Evolutionary conservation across 1,140 invertebrate species (phyloP).

Genomic region (Argopecten irradians): DNA sequence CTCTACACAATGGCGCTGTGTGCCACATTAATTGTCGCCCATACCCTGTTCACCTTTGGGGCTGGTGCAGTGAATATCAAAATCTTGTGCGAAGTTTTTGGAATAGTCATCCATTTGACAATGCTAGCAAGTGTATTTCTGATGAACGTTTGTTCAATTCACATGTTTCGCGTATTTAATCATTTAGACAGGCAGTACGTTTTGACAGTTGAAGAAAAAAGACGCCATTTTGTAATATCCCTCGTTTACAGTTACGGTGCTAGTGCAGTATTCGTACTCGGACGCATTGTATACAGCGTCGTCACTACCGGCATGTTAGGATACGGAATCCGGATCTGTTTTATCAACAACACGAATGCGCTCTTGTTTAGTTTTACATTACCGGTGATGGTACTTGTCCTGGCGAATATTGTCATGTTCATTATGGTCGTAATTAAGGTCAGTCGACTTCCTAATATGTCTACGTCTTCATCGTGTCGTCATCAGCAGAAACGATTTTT

Average conservation of each 20-base stretch:
- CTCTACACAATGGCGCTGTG: slow-evolving; percentile 35
- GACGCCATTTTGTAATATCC: neutral
- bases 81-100: slow-evolving; percentile 30
- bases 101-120: slow-evolving; percentile 43
- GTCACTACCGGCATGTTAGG: neutral
- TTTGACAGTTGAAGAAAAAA: neutral
- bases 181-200: neutral
- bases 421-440: slow-evolving; percentile 26
- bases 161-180: slow-evolving; percentile 46
- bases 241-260: slow-evolving; percentile 17
- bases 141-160: slow-evolving; percentile 46
- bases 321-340: slow-evolving; percentile 43
- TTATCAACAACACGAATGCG: slow-evolving; percentile 24
- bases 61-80: neutral
- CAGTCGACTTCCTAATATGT: slow-evolving; percentile 15
- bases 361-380: slow-evolving; percentile 29
- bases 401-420: slow-evolving; percentile 36
- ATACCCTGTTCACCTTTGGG: slow-evolving; percentile 38
- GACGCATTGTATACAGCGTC: neutral
- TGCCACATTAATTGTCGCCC: slow-evolving; percentile 29
- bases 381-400: slow-evolving; percentile 32
- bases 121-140: slow-evolving; percentile 35
- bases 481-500: slow-evolving; percentile 26
- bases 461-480: neutral
- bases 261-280: slow-evolving; percentile 7